phyloP scores from a whole-genome alignment of 2,797 vertebrate species.

The Melanotaenia nigrans region DNA sequence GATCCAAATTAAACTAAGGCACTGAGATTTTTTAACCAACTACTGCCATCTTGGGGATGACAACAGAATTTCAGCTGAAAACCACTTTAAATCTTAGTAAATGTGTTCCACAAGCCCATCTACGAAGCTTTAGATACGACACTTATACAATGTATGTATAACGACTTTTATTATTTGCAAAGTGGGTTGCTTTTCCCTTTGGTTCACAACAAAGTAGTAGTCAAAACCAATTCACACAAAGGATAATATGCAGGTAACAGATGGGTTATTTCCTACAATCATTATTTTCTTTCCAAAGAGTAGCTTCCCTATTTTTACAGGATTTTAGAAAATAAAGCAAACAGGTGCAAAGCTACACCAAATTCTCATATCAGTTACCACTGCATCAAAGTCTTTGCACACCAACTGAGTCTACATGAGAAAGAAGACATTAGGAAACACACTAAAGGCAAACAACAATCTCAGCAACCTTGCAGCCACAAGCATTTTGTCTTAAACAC shows the following conservation, averaged over 20 bases:
- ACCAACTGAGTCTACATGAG: neutral
- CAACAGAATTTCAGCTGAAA: conserved; percentile 43
- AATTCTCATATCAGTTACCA: neutral
- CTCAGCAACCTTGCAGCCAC: neutral
- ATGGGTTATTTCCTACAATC: neutral
- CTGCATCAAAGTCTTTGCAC: neutral
- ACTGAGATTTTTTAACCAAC: conserved; percentile 11
- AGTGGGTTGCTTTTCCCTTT: neutral
- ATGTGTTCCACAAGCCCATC: neutral
- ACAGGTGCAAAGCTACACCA: neutral
- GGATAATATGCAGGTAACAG: neutral
- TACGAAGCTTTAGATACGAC: neutral
- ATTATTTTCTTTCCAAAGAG: neutral
- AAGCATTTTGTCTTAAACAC: neutral
- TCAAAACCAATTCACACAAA: neutral
- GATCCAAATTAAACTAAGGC: neutral
- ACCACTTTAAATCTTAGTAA: neutral
- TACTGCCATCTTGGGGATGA: conserved; percentile 74
- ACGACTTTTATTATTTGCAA: neutral
- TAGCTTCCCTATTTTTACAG: neutral
- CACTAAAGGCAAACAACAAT: neutral
- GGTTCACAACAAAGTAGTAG: neutral
- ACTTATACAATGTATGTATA: neutral
- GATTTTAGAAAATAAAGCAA: neutral
- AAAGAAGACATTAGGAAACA: neutral